A percentile compares a stretch with the other conserved stretches of the same genome.
Conservation (phyloP, 2,797 vertebrate species). For the Sparus aurata region DNA sequence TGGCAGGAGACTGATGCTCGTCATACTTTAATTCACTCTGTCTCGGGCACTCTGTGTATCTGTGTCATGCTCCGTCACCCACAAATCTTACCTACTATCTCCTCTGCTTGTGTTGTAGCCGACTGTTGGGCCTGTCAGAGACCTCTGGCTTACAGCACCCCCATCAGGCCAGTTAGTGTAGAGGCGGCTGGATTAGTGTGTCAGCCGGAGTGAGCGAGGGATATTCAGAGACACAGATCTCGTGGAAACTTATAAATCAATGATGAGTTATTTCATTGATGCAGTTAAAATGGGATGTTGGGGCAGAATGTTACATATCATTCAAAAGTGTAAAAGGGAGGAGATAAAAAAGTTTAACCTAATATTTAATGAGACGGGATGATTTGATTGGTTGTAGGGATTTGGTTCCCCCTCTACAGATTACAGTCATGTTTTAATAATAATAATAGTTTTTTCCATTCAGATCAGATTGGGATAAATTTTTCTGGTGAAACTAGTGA, state of each 20-base stretch:
- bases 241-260: not conserved
- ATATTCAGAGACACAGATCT: not conserved
- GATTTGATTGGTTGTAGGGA: not conserved
- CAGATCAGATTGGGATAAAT: not conserved
- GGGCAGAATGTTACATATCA: not conserved
- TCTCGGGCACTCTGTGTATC: conserved; percentile 30
- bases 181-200: not conserved
- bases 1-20: conserved; percentile 12
- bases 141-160: conserved; percentile 33
- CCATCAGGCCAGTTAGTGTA: conserved; percentile 39
- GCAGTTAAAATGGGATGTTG: not conserved
- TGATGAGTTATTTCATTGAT: not conserved
- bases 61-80: conserved; percentile 21
- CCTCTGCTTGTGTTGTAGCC: not conserved
- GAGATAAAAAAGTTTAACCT: not conserved
- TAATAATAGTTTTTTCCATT: not conserved
- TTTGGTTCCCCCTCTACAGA: not conserved
- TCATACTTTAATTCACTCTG: conserved; percentile 31
- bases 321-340: not conserved
- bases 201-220: too few species aligned
- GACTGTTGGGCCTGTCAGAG: not conserved
- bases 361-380: not conserved
- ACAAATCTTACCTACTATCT: conserved; percentile 2
- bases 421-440: not conserved
- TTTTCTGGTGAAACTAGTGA: not conserved